Percentiles rank a stretch among this genome's conserved stretches.
Evolutionary conservation across 2,797 vertebrate species (phyloP).

Genomic region (Xerus rutilus): DNA sequence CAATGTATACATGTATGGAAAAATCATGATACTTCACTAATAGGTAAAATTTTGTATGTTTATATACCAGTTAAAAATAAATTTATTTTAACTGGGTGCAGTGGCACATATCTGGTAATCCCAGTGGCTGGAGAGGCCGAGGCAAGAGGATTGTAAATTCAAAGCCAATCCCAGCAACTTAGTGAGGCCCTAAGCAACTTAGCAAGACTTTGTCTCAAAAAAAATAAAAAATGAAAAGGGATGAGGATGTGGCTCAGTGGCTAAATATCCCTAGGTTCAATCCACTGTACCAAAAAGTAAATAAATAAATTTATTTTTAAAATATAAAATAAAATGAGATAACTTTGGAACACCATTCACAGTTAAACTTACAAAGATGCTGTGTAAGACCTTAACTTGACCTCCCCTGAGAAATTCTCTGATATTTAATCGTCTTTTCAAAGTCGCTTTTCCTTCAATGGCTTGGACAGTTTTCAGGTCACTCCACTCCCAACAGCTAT

Average conservation of each 20-base stretch:
- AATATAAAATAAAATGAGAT: neutral
- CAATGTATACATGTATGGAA: neutral
- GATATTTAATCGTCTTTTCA: constrained; percentile 71
- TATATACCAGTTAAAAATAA: neutral
- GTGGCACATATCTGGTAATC: no score
- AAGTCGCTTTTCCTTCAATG: constrained; percentile 69
- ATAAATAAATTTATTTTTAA: neutral
- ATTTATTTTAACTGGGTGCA: no score
- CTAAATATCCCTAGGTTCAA: no score
- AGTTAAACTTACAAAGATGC: neutral
- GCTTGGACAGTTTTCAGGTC: constrained; percentile 71
- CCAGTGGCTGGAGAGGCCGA: no score
- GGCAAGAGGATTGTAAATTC: no score
- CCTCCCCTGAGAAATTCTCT: constrained; percentile 30
- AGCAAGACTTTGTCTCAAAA: no score
- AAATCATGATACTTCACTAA: neutral
- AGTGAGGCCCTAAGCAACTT: no score
- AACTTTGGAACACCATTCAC: neutral
- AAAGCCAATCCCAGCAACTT: no score
- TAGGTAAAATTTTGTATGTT: neutral
- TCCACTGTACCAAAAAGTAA: neutral
- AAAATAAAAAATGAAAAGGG: no score
- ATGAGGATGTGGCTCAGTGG: no score
- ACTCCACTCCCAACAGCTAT: constrained; percentile 75
- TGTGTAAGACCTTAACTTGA: constrained; percentile 12